These are phyloP conservation scores for Porphyrio hochstetteri DNA, from an alignment of 2,113 vertebrate species.

Conservation along the genomic window DNA sequence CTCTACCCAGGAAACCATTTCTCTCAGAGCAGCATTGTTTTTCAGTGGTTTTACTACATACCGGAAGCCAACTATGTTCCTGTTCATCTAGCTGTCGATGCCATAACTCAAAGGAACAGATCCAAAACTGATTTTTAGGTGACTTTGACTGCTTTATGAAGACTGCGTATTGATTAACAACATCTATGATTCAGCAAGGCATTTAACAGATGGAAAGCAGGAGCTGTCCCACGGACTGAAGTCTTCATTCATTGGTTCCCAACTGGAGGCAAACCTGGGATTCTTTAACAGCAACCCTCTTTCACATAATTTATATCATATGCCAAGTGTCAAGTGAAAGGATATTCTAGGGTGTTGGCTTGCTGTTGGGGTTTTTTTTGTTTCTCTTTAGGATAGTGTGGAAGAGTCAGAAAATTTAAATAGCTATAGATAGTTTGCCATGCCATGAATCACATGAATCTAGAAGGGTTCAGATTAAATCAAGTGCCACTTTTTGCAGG, in stretches of 20 bases:
- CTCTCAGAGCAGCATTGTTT: neutral
- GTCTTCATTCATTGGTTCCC: neutral
- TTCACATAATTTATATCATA: neutral
- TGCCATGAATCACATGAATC: neutral
- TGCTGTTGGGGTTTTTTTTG: neutral
- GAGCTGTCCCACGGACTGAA: neutral
- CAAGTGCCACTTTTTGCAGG: neutral
- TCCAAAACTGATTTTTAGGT: neutral
- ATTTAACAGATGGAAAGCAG: neutral
- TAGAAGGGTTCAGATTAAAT: neutral
- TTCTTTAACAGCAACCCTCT: neutral
- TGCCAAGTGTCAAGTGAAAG: neutral
- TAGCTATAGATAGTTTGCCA: neutral
- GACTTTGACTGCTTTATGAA: neutral
- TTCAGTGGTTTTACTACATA: conserved; percentile 22
- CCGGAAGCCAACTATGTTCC: conserved; percentile 23
- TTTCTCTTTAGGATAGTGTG: neutral
- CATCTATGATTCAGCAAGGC: neutral
- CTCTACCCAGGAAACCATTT: conserved; percentile 36
- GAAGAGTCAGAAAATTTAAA: neutral
- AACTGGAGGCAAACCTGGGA: neutral
- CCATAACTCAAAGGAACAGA: neutral
- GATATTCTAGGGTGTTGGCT: accelerated
- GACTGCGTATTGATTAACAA: accelerated
- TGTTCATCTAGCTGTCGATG: neutral